phyloP scores from a whole-genome alignment of 2,113 vertebrate species.

The human region DNA sequence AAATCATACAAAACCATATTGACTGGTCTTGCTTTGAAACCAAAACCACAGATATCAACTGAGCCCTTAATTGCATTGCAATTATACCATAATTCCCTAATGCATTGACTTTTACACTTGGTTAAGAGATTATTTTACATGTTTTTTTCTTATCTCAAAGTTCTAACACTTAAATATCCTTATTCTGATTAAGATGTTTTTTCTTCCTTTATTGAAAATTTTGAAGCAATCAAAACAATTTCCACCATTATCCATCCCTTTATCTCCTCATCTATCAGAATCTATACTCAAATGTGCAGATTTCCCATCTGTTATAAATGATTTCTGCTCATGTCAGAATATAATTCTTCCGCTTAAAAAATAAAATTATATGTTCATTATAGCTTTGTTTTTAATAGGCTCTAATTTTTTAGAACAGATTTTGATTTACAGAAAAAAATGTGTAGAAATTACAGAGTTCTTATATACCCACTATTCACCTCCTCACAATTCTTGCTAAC shows the following conservation, averaged over 20 bases:
- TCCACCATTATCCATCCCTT: background rate
- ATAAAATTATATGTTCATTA: background rate
- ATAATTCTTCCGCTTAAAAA: background rate
- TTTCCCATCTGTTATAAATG: background rate
- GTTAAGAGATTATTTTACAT: background rate
- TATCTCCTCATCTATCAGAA: background rate
- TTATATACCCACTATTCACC: background rate
- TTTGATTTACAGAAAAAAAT: background rate
- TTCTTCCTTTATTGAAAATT: conserved; percentile 4
- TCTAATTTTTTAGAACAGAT: background rate
- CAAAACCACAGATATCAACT: background rate
- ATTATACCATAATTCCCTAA: background rate
- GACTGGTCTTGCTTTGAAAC: background rate
- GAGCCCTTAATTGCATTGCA: background rate
- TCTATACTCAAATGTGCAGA: background rate
- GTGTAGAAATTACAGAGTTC: background rate
- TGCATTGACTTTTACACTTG: background rate
- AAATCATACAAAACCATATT: background rate
- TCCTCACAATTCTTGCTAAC: background rate
- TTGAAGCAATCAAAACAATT: background rate
- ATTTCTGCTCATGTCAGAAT: background rate
- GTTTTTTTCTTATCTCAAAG: background rate
- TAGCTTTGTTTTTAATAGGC: background rate
- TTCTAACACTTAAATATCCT: background rate
- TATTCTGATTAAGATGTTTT: background rate